Conservation (phyloP, 2,113 vertebrate species). For the Clinocottus analis region DNA sequence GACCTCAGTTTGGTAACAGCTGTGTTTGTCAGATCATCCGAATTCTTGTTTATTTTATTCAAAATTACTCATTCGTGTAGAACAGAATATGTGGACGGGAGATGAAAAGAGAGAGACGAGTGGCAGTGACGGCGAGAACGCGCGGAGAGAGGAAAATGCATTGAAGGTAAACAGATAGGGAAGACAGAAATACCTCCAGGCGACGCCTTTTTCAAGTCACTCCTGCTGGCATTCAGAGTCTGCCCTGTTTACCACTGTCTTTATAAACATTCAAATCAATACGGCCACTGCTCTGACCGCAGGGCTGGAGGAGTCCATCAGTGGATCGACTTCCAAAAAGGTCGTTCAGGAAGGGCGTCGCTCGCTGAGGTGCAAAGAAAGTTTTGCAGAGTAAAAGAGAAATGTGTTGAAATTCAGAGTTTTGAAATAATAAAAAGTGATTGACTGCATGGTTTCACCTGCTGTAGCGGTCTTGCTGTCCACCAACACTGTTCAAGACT, state of each 20-base stretch:
- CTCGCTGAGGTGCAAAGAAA: constrained; percentile 9
- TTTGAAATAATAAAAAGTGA: not conserved
- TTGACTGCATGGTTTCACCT: not conserved
- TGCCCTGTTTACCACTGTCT: constrained; percentile 62
- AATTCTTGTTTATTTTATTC: constrained; percentile 39
- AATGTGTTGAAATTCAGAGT: not conserved
- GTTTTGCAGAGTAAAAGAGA: constrained; percentile 6
- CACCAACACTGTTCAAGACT: not conserved
- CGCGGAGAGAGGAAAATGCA: not conserved
- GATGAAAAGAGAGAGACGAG: constrained; percentile 16
- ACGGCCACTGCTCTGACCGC: constrained; percentile 54
- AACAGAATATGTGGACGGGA: constrained; percentile 21
- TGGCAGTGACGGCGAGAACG: constrained; percentile 11
- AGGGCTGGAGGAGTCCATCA: constrained; percentile 37
- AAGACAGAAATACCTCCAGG: constrained; percentile 32
- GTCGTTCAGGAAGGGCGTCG: constrained; percentile 32
- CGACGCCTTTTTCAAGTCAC: constrained; percentile 38
- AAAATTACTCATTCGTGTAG: constrained; percentile 10
- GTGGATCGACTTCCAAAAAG: constrained; percentile 46
- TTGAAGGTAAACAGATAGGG: constrained; percentile 24
- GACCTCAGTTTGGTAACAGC: constrained; percentile 31
- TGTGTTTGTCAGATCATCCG: constrained; percentile 26
- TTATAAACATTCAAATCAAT: constrained; percentile 71
- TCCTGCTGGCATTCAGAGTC: constrained; percentile 45
- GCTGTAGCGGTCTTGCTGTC: not conserved